Conservation (phyloP, 2,888 invertebrate genomes). For the Epirrhoe alternata region DNA sequence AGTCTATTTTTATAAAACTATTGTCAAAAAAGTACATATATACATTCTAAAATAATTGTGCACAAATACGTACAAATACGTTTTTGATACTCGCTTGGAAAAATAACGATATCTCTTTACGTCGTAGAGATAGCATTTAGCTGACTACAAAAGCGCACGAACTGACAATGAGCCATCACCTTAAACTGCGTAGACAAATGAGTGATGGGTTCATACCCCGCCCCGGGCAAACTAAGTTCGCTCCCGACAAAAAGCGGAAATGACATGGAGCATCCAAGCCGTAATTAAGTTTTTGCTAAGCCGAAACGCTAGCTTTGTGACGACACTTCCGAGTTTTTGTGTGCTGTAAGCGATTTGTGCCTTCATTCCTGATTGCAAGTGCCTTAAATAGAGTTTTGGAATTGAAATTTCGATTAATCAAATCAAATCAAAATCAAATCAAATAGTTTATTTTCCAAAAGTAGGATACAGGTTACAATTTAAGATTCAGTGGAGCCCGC, state of each 20-base stretch:
- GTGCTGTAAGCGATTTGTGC: conserved; percentile 31
- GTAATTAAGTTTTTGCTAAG: conserved; percentile 64
- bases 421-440: no score
- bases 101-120: no score
- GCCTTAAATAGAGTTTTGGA: neutral
- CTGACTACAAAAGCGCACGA: no score
- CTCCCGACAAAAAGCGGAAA: conserved; percentile 57
- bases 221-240: conserved; percentile 22
- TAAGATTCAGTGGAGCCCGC: no score
- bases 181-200: neutral
- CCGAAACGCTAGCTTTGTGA: conserved; percentile 48
- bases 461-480: no score
- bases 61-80: no score
- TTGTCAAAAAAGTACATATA: no score
- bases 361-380: conserved; percentile 31
- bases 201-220: neutral
- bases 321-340: conserved; percentile 41
- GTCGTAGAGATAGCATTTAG: no score
- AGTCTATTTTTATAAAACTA: no score
- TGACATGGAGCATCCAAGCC: conserved; percentile 54
- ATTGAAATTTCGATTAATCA: neutral
- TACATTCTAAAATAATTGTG: no score
- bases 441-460: no score
- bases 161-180: neutral
- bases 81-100: no score